phyloP scores from a whole-genome alignment of 2,888 invertebrate species.

The Ligdia adustata region DNA sequence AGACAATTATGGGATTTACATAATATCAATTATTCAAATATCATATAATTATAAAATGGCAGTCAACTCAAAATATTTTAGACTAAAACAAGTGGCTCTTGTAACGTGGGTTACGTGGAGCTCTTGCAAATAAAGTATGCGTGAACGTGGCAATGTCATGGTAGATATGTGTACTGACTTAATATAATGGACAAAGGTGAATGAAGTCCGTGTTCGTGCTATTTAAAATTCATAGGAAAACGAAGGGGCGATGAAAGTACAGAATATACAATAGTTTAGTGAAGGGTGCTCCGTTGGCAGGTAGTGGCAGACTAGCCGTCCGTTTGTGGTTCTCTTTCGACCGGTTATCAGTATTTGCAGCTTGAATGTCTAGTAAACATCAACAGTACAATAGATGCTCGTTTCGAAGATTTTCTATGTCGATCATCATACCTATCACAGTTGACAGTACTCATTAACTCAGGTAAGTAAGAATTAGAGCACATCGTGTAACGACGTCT shows the following conservation, averaged over 20 bases:
- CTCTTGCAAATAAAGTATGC: too few relatives aligned
- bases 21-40: too few relatives aligned
- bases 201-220: neutral
- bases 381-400: neutral
- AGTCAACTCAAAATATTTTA: too few relatives aligned
- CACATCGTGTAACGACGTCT: conserved; percentile 1
- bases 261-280: neutral
- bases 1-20: too few relatives aligned
- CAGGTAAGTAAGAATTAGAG: conserved; percentile 7
- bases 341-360: conserved; percentile 17
- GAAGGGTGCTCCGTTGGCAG: conserved; percentile 13
- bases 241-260: conserved; percentile 1
- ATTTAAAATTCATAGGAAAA: conserved; percentile 9
- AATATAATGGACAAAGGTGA: too few relatives aligned
- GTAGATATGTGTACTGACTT: neutral
- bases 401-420: neutral
- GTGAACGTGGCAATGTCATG: neutral
- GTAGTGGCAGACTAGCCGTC: neutral
- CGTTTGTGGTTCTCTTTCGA: neutral
- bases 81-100: too few relatives aligned
- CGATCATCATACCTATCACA: neutral
- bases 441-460: conserved; percentile 2
- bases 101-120: too few relatives aligned
- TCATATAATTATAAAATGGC: too few relatives aligned
- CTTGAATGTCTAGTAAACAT: conserved; percentile 20